Evolutionary conservation across 2,888 invertebrate genomes (phyloP).

Genomic region (Myathropa florea): DNA sequence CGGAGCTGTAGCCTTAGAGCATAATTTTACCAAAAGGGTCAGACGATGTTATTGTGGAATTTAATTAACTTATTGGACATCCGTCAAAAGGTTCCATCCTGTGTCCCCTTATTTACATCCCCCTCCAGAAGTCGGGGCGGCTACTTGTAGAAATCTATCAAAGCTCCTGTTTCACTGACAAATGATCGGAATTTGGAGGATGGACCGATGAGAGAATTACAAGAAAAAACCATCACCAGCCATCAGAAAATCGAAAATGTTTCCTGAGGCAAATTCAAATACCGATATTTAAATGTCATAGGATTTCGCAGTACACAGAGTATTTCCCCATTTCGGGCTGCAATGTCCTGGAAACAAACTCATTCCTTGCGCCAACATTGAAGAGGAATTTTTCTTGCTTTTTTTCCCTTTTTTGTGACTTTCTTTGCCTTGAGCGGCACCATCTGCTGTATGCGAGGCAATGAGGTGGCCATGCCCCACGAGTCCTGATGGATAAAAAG

Average conservation of each 20-base stretch:
- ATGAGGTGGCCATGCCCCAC: not conserved
- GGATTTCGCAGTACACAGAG: not conserved
- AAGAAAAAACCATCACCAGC: not conserved
- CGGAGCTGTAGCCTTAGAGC: not conserved
- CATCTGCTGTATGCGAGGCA: not conserved
- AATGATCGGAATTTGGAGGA: no score
- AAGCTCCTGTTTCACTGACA: not conserved
- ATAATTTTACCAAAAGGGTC: not conserved
- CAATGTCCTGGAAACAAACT: conserved; percentile 22
- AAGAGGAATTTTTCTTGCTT: not conserved
- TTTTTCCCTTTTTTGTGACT: conserved; percentile 1
- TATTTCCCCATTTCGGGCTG: not conserved
- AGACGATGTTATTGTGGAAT: not conserved
- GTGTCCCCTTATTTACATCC: not conserved
- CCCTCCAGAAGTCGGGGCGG: not conserved
- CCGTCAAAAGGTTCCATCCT: not conserved
- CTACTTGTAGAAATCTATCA: not conserved
- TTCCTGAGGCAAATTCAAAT: conserved; percentile 3
- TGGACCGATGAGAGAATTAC: not conserved
- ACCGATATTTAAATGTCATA: conserved; percentile 37
- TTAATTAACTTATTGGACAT: not conserved
- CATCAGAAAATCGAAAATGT: not conserved
- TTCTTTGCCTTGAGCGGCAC: conserved; percentile 2
- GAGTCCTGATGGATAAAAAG: conserved; percentile 40
- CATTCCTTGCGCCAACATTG: conserved; percentile 23